Evolutionary conservation across 2,797 vertebrate genomes (phyloP).

Genomic region (Setipinna tenuifilis): DNA sequence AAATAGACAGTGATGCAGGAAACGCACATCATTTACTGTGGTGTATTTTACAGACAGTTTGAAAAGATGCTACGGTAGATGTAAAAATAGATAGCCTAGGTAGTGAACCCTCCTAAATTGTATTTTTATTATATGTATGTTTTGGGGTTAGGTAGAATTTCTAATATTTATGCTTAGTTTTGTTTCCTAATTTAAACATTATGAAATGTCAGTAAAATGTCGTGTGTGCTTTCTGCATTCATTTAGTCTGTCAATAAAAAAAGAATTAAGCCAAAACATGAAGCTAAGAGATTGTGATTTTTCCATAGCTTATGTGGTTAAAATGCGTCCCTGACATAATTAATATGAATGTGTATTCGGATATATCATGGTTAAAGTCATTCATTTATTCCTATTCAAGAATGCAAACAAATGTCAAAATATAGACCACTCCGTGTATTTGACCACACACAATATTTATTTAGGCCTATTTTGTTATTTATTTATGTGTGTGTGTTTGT

Average conservation of each 20-base stretch:
- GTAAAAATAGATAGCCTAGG: neutral
- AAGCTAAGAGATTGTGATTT: neutral
- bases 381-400: neutral
- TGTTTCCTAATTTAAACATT: neutral
- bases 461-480: neutral
- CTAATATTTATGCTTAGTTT: neutral
- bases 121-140: no score
- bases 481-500: neutral
- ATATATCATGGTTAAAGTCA: neutral
- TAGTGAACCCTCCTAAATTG: neutral
- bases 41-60: neutral
- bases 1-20: slow-evolving; percentile 41
- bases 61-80: neutral
- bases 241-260: neutral
- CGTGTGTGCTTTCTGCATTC: neutral
- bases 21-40: neutral
- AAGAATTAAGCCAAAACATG: neutral
- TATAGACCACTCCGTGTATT: neutral
- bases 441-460: neutral
- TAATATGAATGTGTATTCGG: neutral
- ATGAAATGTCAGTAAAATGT: no score
- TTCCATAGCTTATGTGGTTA: neutral
- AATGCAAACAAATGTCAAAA: neutral
- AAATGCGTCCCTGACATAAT: neutral
- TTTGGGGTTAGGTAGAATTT: no score